phyloP scores from a whole-genome alignment of 2,797 vertebrate genomes.

The Sebastes hubbsi region DNA sequence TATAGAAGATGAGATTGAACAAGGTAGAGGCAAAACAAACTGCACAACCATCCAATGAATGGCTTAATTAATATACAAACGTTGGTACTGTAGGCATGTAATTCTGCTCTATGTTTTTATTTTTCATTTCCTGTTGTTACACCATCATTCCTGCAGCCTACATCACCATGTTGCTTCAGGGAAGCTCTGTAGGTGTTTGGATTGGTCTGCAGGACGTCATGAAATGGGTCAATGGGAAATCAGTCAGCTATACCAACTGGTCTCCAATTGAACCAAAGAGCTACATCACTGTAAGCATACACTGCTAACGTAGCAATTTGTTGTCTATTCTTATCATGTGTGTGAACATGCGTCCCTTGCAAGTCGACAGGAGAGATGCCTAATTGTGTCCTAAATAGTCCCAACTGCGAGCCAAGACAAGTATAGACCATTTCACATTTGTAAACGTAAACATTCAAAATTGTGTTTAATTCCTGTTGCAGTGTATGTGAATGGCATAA shows the following conservation, averaged over 20 bases:
- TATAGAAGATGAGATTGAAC: slow-evolving; percentile 90
- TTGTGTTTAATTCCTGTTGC: too few relatives aligned
- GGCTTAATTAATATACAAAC: not conserved
- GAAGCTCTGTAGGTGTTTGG: slow-evolving; percentile 88
- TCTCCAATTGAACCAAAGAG: slow-evolving; percentile 83
- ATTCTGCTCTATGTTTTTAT: not conserved
- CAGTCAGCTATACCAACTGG: slow-evolving; percentile 90
- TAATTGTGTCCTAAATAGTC: not conserved
- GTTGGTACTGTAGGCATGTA: not conserved
- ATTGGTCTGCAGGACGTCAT: slow-evolving; percentile 87
- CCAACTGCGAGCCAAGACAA: not conserved
- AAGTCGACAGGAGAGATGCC: not conserved
- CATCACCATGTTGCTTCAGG: slow-evolving; percentile 93
- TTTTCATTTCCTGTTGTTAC: slow-evolving; percentile 31
- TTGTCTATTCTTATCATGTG: not conserved
- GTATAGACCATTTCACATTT: too few relatives aligned
- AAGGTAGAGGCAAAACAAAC: slow-evolving; percentile 82
- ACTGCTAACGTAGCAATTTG: not conserved
- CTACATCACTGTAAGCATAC: slow-evolving; percentile 65
- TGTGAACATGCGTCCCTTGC: not conserved
- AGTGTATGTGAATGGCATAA: too few relatives aligned
- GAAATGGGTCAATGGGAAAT: slow-evolving; percentile 85
- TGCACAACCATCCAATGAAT: not conserved
- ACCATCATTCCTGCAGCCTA: slow-evolving; percentile 80
- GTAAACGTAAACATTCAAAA: too few relatives aligned